These are phyloP conservation scores for Tinamus guttatus DNA, from an alignment of 2,113 vertebrate genomes.

Conservation along the genomic window DNA sequence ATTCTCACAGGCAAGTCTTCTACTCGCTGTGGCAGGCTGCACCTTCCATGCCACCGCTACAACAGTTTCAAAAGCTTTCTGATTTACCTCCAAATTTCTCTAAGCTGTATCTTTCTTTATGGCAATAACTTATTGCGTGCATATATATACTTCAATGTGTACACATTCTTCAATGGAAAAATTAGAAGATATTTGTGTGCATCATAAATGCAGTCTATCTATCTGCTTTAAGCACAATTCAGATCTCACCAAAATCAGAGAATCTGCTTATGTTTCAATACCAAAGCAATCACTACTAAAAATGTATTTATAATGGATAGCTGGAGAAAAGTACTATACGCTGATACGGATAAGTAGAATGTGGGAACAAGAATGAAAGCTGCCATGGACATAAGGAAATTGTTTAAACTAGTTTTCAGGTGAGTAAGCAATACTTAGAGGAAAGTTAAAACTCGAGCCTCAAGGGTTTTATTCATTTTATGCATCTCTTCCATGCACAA, in stretches of 20 bases:
- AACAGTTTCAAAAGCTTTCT: background rate
- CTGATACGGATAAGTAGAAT: background rate
- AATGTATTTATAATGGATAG: slow-evolving; percentile 16
- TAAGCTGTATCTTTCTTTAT: background rate
- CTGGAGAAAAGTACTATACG: background rate
- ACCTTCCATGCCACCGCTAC: background rate
- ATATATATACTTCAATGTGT: background rate
- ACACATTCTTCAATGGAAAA: background rate
- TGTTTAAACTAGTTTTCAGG: background rate
- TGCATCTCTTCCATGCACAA: background rate
- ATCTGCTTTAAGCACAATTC: background rate
- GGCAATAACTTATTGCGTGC: background rate
- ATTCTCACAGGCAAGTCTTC: background rate
- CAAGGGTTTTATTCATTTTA: background rate
- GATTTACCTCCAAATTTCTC: background rate
- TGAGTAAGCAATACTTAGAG: background rate
- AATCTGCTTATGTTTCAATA: background rate
- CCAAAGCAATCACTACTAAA: background rate
- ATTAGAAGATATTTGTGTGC: background rate
- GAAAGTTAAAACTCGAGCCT: background rate
- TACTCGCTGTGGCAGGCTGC: background rate
- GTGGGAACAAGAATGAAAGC: background rate
- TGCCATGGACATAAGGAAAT: background rate
- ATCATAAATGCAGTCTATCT: background rate
- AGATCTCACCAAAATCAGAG: background rate